Conservation (phyloP, 2,888 invertebrate species). For the Lepeophtheirus nordmannii region DNA sequence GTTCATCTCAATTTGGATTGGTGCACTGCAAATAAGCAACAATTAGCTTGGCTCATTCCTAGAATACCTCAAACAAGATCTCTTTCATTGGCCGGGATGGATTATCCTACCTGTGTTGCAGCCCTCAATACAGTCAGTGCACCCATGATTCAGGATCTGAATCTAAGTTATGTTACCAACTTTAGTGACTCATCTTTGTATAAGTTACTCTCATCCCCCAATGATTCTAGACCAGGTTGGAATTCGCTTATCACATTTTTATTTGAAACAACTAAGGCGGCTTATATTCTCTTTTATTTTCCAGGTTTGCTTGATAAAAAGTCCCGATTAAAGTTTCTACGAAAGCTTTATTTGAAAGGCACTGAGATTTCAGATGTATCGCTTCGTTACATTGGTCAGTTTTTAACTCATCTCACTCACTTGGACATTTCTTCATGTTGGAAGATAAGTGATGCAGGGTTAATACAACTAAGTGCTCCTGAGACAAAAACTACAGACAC, state of each 20-base stretch:
- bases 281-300: neutral
- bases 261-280: neutral
- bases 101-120: slow-evolving; percentile 30
- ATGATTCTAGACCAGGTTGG: slow-evolving; percentile 56
- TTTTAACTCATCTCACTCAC: slow-evolving; percentile 43
- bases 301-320: slow-evolving; percentile 51
- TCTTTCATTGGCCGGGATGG: slow-evolving; percentile 53
- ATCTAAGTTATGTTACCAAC: slow-evolving; percentile 70
- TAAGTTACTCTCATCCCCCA: slow-evolving; percentile 70
- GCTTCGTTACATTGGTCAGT: slow-evolving; percentile 38
- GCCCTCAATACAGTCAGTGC: slow-evolving; percentile 32
- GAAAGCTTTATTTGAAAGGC: slow-evolving; percentile 59
- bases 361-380: slow-evolving; percentile 81
- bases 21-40: slow-evolving; percentile 69
- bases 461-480: slow-evolving; percentile 64
- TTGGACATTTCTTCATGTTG: slow-evolving; percentile 73
- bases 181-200: slow-evolving; percentile 66
- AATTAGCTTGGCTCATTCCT: slow-evolving; percentile 78
- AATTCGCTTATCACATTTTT: neutral
- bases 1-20: slow-evolving; percentile 65
- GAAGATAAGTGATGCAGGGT: slow-evolving; percentile 72
- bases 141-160: slow-evolving; percentile 40
- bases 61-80: slow-evolving; percentile 66
- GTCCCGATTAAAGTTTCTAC: slow-evolving; percentile 58
- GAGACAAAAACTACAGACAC: slow-evolving; percentile 47